Conservation (phyloP, 2,888 invertebrate genomes). For the Drosophila algonquin region DNA sequence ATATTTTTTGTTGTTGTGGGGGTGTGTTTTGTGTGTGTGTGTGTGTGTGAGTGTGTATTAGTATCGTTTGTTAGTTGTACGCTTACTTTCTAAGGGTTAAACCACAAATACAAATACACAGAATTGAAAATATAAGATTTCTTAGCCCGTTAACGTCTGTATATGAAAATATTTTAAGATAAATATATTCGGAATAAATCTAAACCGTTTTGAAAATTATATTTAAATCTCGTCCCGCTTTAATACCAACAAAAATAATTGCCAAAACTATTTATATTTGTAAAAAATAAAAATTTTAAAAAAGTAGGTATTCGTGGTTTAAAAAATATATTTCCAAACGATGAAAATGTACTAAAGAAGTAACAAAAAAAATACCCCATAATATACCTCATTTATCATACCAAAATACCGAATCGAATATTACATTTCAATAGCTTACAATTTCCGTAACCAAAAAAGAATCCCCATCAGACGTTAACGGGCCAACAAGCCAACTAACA, state of each 20-base stretch:
- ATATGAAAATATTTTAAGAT: not conserved
- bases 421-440: not conserved
- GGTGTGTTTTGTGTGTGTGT: constrained; percentile 25
- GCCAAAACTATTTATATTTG: no score
- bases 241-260: no score
- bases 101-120: constrained; percentile 19
- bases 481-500: constrained; percentile 28
- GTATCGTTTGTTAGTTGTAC: constrained; percentile 61
- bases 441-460: not conserved
- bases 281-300: no score
- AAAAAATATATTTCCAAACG: not conserved
- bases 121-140: constrained; percentile 9
- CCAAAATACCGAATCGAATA: not conserved
- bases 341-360: not conserved
- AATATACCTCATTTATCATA: not conserved
- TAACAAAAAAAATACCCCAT: not conserved
- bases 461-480: constrained; percentile 10
- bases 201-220: no score
- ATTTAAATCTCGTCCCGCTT: no score
- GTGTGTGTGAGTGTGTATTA: constrained; percentile 28
- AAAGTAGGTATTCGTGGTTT: no score
- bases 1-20: constrained; percentile 33
- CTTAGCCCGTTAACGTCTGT: constrained; percentile 17
- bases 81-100: constrained; percentile 58
- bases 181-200: not conserved